Base-by-base conservation (phyloP, 2,797 vertebrate species). In the Allobates femoralis region DNA sequence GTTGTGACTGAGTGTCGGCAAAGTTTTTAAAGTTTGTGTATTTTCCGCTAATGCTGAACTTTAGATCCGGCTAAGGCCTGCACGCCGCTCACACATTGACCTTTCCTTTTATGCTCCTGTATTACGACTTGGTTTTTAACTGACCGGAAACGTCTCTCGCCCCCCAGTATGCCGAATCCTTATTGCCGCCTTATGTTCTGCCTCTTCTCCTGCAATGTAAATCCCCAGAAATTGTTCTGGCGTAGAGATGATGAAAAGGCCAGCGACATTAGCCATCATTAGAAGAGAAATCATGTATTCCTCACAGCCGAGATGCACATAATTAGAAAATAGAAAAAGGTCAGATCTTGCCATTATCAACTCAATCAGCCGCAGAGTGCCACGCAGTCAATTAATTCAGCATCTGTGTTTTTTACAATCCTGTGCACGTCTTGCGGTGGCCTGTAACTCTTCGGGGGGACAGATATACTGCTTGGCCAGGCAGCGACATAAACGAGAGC, bases 321-420 rank as follows among this genome's bases (percentile, higher is more conserved):
- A 97, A 97, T 97, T 96, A 96, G 95, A 96, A 96, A 96, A 96
- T 94, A 96, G 94, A 95, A 95, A 96, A 96, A 97, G 96, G 96
- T 97, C 96, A 96, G 93, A 95, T 95, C 94, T 92, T 94, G 92
- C 96, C 95, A 95, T 97, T 96, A 95, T 94, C 92, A 93, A 94
- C 96, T 95, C 94, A 94, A 96, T 96, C 94, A 95, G 94, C 94
- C 91, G 94, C 96, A 91, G 94, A 96, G 95, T 94, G 95, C 95
- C 96, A 94, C 94, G 96, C 97, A 98, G 96, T 97, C 97, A 97
- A 97, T 99, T 98, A 99, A 98, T 97, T 96, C 96, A 95, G 96
- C 97, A 97, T 98, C 97, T 98, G 97, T 97, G 96, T 97, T 97
- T 96, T 98, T 99, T 98, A 98, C 95, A 96, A 97, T 95, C 95